Evolutionary conservation across 2,113 vertebrate genomes (phyloP).

Genomic region (Tichodroma muraria): DNA sequence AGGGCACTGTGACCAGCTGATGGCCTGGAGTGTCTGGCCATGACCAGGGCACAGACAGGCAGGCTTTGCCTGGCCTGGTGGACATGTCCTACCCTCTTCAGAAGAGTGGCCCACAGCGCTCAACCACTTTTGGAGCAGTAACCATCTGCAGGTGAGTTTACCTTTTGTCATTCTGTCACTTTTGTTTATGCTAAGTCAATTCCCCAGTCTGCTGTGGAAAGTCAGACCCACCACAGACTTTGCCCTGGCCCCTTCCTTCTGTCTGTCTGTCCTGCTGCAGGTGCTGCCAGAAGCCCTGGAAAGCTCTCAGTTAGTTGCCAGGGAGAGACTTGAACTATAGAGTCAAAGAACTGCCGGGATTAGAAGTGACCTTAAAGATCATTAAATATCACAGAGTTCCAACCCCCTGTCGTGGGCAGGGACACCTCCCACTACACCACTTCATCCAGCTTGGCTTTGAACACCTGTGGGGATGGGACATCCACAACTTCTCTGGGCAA

Average conservation of each 20-base stretch:
- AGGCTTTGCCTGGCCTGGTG: neutral
- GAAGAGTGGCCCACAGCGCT: accelerated
- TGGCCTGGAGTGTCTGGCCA: accelerated
- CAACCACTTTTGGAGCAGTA: accelerated
- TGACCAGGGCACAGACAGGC: accelerated
- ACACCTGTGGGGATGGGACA: neutral
- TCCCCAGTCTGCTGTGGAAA: neutral
- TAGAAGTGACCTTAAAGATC: neutral
- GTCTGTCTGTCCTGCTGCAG: neutral
- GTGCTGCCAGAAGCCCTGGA: neutral
- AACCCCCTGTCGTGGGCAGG: neutral
- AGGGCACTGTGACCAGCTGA: accelerated
- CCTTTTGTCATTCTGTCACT: neutral
- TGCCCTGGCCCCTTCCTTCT: neutral
- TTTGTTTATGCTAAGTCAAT: neutral
- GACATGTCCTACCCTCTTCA: accelerated
- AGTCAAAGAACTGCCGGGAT: neutral
- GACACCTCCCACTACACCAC: neutral
- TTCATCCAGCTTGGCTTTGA: neutral
- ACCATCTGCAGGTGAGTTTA: neutral
- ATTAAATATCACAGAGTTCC: neutral
- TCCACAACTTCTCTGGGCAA: neutral
- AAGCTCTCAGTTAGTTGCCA: neutral
- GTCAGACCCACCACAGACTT: neutral
- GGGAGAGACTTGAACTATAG: neutral